Evolutionary conservation across 2,797 vertebrate genomes (phyloP), one percentile per base, ranked within the genome.

Genomic region (Micropoecilia bifurca): DNA sequence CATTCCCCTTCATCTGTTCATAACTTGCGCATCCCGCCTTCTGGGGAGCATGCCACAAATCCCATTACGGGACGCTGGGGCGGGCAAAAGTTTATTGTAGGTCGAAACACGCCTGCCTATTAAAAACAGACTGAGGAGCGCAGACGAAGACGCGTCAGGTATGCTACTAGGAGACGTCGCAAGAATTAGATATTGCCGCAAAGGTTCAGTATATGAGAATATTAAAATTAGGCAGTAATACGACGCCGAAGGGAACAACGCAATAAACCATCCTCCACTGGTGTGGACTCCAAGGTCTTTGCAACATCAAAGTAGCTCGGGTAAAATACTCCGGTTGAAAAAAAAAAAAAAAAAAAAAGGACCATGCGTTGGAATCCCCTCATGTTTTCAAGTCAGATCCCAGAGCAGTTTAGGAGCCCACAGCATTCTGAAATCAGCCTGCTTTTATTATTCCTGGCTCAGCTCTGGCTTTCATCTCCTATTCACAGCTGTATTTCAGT

Each of bases 381-480:
- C 55, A 71, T 88, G 88, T 89, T 91, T 89, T 84, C 61, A 13
- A 89, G 80, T 90, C 80, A 74, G 84, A 88, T 91, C 88, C 78
- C 85, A 75, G 71, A 88, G 86, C 85, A 88, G 84, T 90, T 90
- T 82, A 78, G 85, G 89, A 84, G 90, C 89, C 87, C 78, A 91
- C 80, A 85, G 90, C 88, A 88, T 82, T 85, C 71, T 87, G 87
- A 90, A 91, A 92, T 93, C 89, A 79, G 87, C 84, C 78, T 36
- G 80, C 86, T 85, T 90, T 92, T 91, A 92, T 92, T 92, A 90
- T 92, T 91, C 88, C 88, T 88, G 89, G 85, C 90, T 85, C 61
- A 6, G 87, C 90, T 90, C 81, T 36, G 83, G 84, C 90, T 94
- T 94, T 94, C 89, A 94, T 94, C 90, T 92, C 76, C 86, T 63